These are phyloP conservation scores for Tychaedon coryphoeus DNA, from an alignment of 2,113 vertebrate genomes.

Conservation along the genomic window DNA sequence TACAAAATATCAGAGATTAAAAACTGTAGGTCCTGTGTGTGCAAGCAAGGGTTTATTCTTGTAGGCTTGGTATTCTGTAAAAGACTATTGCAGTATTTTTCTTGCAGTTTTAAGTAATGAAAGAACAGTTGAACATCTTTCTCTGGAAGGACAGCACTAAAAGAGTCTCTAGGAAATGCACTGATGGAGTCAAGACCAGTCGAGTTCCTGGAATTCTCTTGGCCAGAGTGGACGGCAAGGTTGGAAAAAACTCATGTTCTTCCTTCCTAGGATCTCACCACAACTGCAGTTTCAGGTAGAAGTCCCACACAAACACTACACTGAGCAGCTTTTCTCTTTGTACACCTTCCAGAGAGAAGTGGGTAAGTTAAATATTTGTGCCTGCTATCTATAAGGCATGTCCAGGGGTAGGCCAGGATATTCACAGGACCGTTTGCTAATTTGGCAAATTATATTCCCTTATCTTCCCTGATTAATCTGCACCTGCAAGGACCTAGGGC, in stretches of 20 bases:
- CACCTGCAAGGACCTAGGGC: neutral
- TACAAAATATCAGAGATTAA: neutral
- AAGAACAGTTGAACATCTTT: neutral
- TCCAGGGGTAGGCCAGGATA: neutral
- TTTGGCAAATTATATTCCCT: neutral
- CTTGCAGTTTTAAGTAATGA: neutral
- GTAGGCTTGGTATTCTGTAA: neutral
- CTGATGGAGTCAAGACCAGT: neutral
- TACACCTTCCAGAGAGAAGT: neutral
- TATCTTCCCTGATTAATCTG: neutral
- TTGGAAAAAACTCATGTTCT: neutral
- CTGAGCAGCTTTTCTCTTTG: neutral
- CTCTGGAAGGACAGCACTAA: neutral
- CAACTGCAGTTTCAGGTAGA: neutral
- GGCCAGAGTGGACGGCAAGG: neutral
- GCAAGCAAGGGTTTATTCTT: neutral
- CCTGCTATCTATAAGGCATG: neutral
- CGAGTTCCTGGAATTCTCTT: neutral
- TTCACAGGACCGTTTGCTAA: neutral
- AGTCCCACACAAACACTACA: neutral
- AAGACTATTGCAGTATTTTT: neutral
- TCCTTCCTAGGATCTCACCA: neutral
- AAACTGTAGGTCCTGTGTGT: neutral
- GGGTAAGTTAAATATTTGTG: neutral
- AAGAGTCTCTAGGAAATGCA: neutral